A percentile compares a stretch with the other conserved stretches of the same genome.
phyloP scores from a whole-genome alignment of 1,140 invertebrate genomes.

The Drosophila nigrodunni region DNA sequence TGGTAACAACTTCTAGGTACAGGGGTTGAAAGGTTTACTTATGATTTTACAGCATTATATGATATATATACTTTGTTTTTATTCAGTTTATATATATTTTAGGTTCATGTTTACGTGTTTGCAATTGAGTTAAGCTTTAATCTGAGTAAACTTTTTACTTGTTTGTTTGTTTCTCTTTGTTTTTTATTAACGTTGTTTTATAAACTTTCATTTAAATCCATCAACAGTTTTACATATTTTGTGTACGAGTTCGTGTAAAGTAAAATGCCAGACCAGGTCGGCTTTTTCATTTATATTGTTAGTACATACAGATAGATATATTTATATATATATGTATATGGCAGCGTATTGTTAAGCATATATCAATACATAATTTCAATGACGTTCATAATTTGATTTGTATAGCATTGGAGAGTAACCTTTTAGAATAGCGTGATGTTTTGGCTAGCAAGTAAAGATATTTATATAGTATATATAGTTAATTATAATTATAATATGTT shows the following conservation, averaged over 20 bases:
- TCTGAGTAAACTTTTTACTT: slow-evolving; percentile 45
- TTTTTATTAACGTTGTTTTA: slow-evolving; percentile 75
- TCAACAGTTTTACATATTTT: slow-evolving; percentile 69
- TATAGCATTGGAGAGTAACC: slow-evolving; percentile 53
- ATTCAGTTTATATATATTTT: slow-evolving; percentile 26
- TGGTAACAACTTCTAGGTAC: slow-evolving; percentile 78
- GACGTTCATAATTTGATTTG: slow-evolving; percentile 25
- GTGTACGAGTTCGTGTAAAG: slow-evolving; percentile 50
- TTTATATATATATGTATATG: slow-evolving; percentile 53
- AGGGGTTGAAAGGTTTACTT: slow-evolving; percentile 54
- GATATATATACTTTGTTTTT: slow-evolving; percentile 21
- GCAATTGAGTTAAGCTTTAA: slow-evolving; percentile 50
- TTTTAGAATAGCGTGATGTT: slow-evolving; percentile 57
- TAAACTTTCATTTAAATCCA: slow-evolving; percentile 75
- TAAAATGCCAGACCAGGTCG: slow-evolving; percentile 59
- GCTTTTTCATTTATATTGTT: slow-evolving; percentile 43
- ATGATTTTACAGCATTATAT: slow-evolving; percentile 52
- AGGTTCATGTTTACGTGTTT: slow-evolving; percentile 22
- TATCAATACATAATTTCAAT: slow-evolving; percentile 60
- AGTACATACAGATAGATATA: slow-evolving; percentile 53
- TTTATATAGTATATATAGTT: slow-evolving; percentile 13
- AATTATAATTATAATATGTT: slow-evolving; percentile 33
- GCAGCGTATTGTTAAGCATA: slow-evolving; percentile 71
- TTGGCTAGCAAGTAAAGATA: slow-evolving; percentile 36
- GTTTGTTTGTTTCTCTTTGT: not conserved